Conservation (phyloP, 2,888 invertebrate genomes). For the Sinohyriopsis cumingii region DNA sequence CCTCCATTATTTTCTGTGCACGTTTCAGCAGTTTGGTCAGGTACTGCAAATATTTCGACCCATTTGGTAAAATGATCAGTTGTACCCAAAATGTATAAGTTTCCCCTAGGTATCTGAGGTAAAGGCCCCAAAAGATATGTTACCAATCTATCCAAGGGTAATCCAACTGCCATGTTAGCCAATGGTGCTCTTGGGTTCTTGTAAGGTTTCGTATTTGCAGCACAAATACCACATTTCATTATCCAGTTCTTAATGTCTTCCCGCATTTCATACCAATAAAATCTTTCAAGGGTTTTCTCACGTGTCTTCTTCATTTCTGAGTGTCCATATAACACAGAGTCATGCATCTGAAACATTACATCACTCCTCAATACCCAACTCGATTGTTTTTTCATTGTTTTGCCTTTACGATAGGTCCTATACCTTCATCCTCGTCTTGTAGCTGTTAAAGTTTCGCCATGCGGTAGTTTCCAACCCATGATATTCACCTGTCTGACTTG, state of each 20-base stretch:
- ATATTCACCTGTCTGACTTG: no score
- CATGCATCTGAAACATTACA: conserved; percentile 14
- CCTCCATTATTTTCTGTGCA: conserved; percentile 15
- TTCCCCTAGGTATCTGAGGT: conserved; percentile 16
- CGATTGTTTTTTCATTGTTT: conserved; percentile 1
- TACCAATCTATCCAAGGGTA: conserved; percentile 19
- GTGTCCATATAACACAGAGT: conserved; percentile 15
- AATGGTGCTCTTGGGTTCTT: conserved; percentile 16
- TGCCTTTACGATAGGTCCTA: conserved; percentile 4
- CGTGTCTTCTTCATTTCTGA: conserved; percentile 16
- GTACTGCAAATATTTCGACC: conserved; percentile 18
- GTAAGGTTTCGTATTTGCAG: conserved; percentile 13
- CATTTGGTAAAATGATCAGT: conserved; percentile 28
- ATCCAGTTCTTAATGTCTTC: conserved; percentile 8
- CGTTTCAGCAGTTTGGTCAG: conserved; percentile 23
- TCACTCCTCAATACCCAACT: conserved; percentile 2
- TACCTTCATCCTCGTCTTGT: conserved; percentile 2
- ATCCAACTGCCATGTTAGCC: conserved; percentile 86
- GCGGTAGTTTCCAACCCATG: no score
- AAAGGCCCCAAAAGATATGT: conserved; percentile 25
- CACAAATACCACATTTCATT: conserved; percentile 17
- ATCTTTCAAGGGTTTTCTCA: conserved; percentile 13
- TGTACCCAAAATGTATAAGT: conserved; percentile 19
- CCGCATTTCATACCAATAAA: conserved; percentile 18
- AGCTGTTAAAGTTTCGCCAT: no score